Evolutionary conservation across 2,797 vertebrate genomes (phyloP), one percentile per base, ranked within the genome.

Genomic region (Falco naumanni): DNA sequence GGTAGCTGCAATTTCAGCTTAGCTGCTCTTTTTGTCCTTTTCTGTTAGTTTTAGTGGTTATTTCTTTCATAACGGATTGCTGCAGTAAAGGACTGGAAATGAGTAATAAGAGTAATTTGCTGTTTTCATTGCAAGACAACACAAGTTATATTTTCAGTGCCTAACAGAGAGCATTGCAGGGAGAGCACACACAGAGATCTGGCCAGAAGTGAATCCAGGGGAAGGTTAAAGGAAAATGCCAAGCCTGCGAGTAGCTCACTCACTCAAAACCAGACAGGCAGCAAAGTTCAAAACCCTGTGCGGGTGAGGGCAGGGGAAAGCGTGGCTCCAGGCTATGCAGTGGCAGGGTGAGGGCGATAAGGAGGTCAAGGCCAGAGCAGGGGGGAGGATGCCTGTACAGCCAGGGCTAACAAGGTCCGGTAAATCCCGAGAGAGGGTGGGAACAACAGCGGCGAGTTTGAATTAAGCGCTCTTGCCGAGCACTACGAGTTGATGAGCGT

Each of bases 41-140:
- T 56, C 75, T 92, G 57, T 65, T 93, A 24, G 16, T 89, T 92
- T 77, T 56, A 76, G 91, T 83, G 90, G 56, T 81, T 87, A 5
- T 95, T 96, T 89, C 80, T 89, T 83, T 77, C 45, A 50, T 77
- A 95, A 96, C 47, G 41, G 84, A 89, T 87, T 74, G 78, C 64
- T 96, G 90, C 87, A 93, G 93, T 83, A 57, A 34, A 95, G 71
- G 75, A 61, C 88, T 83, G 61, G 91, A 81, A 89, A 89, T 84
- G 96, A 95, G 84, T 86, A 96, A 95, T 90, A 96, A 91, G 85
- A 90, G 87, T 95, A 95, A 96, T 95, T 84, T 94, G 48, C 89
- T 82, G 86, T 66, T 96, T 88, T 86, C 69, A 84, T 51, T 74
- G 85, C 83, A 89, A 66, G 93, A 69, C 93, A 91, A 86, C 43